phyloP scores from a whole-genome alignment of 1,140 invertebrate species.

The Polyergus mexicanus region DNA sequence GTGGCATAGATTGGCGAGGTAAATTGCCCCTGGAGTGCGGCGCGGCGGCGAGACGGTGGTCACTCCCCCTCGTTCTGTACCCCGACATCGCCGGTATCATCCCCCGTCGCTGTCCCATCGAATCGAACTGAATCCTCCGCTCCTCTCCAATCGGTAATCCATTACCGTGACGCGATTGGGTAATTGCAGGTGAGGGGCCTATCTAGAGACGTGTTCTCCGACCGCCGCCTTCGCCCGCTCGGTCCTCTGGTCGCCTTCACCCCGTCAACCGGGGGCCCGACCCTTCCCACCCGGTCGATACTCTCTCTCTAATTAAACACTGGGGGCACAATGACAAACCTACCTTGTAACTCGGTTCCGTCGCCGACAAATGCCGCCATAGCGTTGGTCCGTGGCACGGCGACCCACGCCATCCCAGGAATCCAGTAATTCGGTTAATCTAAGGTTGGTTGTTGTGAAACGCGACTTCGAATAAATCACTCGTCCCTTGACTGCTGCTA shows the following conservation, averaged over 20 bases:
- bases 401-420: constrained; percentile 67
- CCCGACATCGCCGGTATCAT: constrained; percentile 70
- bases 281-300: constrained; percentile 81
- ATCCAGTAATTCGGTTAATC: constrained; percentile 82
- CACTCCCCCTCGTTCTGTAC: constrained; percentile 67
- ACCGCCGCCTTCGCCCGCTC: constrained; percentile 58
- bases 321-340: constrained; percentile 83
- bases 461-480: constrained; percentile 80
- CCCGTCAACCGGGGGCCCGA: constrained; percentile 50
- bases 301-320: constrained; percentile 85
- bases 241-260: constrained; percentile 57
- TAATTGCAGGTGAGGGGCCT: constrained; percentile 84
- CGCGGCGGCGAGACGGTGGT: constrained; percentile 70
- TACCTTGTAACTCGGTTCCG: constrained; percentile 75
- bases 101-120: constrained; percentile 46
- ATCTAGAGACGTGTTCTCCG: constrained; percentile 79
- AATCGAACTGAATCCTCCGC: constrained; percentile 75
- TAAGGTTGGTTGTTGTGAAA: constrained; percentile 78
- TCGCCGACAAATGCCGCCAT: constrained; percentile 56
- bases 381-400: constrained; percentile 34
- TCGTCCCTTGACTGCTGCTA: constrained; percentile 72
- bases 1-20: constrained; percentile 84
- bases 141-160: constrained; percentile 82
- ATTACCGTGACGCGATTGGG: constrained; percentile 84
- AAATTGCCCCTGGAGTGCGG: constrained; percentile 80